Base-by-base conservation (phyloP, 2,888 invertebrate species). In the Pachydiplax longipennis region DNA sequence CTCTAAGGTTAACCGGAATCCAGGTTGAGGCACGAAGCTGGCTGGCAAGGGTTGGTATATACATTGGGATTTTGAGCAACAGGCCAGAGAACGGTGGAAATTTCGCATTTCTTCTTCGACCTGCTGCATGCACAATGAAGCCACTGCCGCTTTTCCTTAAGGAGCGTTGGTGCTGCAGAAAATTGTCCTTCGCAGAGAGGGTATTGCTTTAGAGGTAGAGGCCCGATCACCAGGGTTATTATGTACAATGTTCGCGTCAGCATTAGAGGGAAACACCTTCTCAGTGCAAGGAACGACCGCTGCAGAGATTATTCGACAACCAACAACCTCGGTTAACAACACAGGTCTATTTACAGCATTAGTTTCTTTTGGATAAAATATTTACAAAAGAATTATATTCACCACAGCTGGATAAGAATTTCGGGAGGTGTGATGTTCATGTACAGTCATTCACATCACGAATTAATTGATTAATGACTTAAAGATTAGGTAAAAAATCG, bases 311-410 rank as follows among this genome's bases (percentile, higher is more conserved):
- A 83, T 58, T 53, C 35, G 58, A 53, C 87, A 87, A 61, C 87
- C 87, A 61, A 35, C 61, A 87, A 87, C 87, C 87, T 61, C 65
- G 58, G 87, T 87, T 87, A 87, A 61, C 22, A 61, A 87, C 87
- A 65, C 35, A 18, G 15, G 25, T 58, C 87, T 87, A 87, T 87
- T 2, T 87, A 87, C 87, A 87, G 87, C 61, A 87, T 87, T 87
- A 87, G 87, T 87, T 61, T 22, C 35, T 22, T n/a, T 35, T 65
- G 61, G n/a, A 35, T 87, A 37, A 87, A 37, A 87, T 87, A 87
- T 61, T 31, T 87, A 87, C 61, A 87, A 61, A 58, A 87, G 61
- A 61, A 18, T 53, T 18, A 58, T 44, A 35, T 37, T 61, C 22
- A 87, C 31, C 25, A 73, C 12, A 65, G 65, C 12, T 65, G 22